Evolutionary conservation across 1,140 invertebrate genomes (phyloP).

Genomic region (Oryctes rhinoceros): DNA sequence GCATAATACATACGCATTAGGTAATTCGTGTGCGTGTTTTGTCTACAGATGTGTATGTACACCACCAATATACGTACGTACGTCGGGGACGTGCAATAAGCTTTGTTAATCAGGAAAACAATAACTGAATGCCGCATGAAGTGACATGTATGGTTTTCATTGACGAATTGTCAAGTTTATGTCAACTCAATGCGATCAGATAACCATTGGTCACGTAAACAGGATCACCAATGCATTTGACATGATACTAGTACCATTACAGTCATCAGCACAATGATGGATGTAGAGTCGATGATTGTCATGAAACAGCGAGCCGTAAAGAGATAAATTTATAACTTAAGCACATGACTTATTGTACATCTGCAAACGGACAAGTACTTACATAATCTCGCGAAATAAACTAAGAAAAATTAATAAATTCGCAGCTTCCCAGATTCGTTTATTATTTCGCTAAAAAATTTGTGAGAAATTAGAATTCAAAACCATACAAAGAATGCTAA

Average conservation of each 20-base stretch:
- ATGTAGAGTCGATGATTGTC: background rate
- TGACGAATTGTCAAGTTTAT: slow-evolving; percentile 39
- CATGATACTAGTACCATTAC: slow-evolving; percentile 37
- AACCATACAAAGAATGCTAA: too few species aligned
- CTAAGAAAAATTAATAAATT: too few species aligned
- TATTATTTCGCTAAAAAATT: too few species aligned
- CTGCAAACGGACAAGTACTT: too few species aligned
- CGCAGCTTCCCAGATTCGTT: too few species aligned
- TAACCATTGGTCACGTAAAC: slow-evolving; percentile 39
- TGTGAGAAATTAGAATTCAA: too few species aligned
- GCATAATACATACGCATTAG: slow-evolving; percentile 4
- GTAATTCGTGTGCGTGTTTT: slow-evolving; percentile 23
- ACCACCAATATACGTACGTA: background rate
- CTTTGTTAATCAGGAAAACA: slow-evolving; percentile 41
- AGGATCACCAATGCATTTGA: slow-evolving; percentile 31
- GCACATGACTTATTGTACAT: too few species aligned
- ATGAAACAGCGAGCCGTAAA: background rate
- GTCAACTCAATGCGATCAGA: slow-evolving; percentile 38
- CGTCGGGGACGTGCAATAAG: slow-evolving; percentile 28
- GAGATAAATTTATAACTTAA: slow-evolving; percentile 13
- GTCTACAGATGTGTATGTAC: background rate
- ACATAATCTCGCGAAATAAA: too few species aligned
- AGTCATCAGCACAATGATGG: slow-evolving; percentile 20
- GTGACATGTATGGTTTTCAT: slow-evolving; percentile 40
- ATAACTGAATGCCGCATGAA: slow-evolving; percentile 41